A percentile compares a stretch with the other conserved stretches of the same genome.
Evolutionary conservation across 1,140 invertebrate species (phyloP).

Genomic region (Hycleus cichorii): DNA sequence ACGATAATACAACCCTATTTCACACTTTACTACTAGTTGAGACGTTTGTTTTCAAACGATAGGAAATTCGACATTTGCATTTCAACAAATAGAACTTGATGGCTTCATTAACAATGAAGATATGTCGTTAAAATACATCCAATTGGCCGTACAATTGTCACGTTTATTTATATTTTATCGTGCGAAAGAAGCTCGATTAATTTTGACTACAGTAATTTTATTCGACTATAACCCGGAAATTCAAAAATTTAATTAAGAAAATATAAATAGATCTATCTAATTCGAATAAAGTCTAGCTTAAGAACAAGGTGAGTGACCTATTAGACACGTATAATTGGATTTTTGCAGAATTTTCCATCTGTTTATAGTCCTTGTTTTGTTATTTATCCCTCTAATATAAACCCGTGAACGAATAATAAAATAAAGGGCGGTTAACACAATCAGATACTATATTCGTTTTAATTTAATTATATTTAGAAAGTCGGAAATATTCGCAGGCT

Average conservation of each 20-base stretch:
- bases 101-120: constrained; percentile 12
- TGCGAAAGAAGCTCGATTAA: constrained; percentile 3
- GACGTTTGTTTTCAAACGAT: neutral
- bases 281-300: too few relatives aligned
- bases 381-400: too few relatives aligned
- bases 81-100: constrained; percentile 1
- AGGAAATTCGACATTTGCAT: neutral
- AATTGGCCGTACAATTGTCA: too few relatives aligned
- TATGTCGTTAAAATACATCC: neutral
- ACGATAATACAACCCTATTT: neutral
- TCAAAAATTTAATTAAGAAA: too few relatives aligned
- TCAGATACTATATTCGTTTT: constrained; percentile 5
- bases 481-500: constrained; percentile 11
- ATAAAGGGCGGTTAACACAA: constrained; percentile 2
- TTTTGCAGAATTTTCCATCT: too few relatives aligned
- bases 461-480: constrained; percentile 17
- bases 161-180: constrained; percentile 1
- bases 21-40: neutral
- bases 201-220: neutral
- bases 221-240: too few relatives aligned
- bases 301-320: too few relatives aligned
- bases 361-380: too few relatives aligned
- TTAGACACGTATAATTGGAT: too few relatives aligned
- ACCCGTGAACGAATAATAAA: neutral
- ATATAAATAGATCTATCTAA: too few relatives aligned